Evolutionary conservation across 2,113 vertebrate genomes (phyloP), one percentile per base, ranked within the genome.

Genomic region (Rhinolophus sinicus): DNA sequence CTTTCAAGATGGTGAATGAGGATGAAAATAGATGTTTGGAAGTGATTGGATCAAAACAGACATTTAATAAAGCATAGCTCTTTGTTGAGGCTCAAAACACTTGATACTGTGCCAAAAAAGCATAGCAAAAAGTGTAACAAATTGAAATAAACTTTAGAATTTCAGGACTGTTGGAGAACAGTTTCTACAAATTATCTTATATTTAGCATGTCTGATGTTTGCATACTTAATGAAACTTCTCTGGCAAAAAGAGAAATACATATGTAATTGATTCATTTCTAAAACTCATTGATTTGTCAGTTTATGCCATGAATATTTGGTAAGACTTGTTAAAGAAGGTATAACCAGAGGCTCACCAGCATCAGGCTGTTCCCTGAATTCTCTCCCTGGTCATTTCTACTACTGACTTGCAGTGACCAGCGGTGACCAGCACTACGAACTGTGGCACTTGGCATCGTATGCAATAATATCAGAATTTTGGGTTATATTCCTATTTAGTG

Each of bases 11-110:
- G 44, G 28, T 44, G 64, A 78, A 40, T 30, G 72, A 70, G 6
- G 54, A 85, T 47, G 54, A 91, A 90, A 91, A 86, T 72, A 86
- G 54, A 78, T 72, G 64, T 86, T 60, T 78, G 28, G 78, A 80
- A 84, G 28, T 62, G 64, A 64, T 11, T 52, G 19, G 56, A 35
- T 91, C 52, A 40, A 72, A 78, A 70, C 67, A 85, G 33, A 70
- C 38, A 70, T 8, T 65, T n/a, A 67, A 86, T 44, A 78, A 60
- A 72, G 26, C 28, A 18, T 16, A 78, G 11, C 13, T 91, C 40
- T 70, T 30, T 26, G 22, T 8, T 62, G 44, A 91, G 72, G 26
- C 44, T 52, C 26, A 60, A n/a, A 62, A 95, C 78, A 12, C 62
- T 60, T 54, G 54, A 54, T 18, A 30, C 30, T 72, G 69, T 40